These are phyloP conservation scores for Sepiola atlantica DNA, from an alignment of 2,888 invertebrate genomes.

Conservation along the genomic window DNA sequence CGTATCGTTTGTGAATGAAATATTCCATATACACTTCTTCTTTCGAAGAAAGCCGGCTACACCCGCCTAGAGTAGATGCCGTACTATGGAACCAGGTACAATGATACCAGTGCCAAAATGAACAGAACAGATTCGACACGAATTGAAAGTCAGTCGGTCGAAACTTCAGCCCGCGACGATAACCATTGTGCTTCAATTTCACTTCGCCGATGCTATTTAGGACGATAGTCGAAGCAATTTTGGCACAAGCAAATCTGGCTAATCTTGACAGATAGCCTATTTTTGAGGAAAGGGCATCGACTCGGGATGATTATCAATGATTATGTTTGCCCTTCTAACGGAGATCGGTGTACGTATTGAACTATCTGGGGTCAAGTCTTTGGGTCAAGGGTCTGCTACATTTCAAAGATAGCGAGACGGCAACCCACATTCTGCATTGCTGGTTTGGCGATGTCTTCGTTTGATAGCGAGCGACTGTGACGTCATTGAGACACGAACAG, in stretches of 20 bases:
- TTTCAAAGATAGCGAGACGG: not conserved
- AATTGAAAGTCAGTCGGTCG: no score
- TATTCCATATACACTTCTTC: no score
- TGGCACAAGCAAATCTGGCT: not conserved
- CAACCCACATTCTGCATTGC: not conserved
- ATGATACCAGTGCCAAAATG: no score
- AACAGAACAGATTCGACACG: no score
- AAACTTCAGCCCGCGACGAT: no score
- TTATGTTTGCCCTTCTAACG: not conserved
- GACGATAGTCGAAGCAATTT: not conserved
- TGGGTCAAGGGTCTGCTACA: not conserved
- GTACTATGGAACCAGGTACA: no score
- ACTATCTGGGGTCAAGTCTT: conserved; percentile 13
- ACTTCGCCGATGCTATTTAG: not conserved
- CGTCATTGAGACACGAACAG: not conserved
- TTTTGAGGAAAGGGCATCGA: not conserved
- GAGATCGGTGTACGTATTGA: conserved; percentile 24
- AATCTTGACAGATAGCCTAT: not conserved
- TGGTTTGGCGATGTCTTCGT: not conserved
- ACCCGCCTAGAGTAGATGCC: no score
- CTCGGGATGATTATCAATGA: not conserved
- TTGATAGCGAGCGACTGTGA: not conserved
- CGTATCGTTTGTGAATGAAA: no score
- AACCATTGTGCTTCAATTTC: no score
- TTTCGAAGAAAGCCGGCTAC: no score